Percentiles rank a stretch among this genome's conserved stretches.
Evolutionary conservation across 2,797 vertebrate genomes (phyloP).

Genomic region (Pangasius djambal): DNA sequence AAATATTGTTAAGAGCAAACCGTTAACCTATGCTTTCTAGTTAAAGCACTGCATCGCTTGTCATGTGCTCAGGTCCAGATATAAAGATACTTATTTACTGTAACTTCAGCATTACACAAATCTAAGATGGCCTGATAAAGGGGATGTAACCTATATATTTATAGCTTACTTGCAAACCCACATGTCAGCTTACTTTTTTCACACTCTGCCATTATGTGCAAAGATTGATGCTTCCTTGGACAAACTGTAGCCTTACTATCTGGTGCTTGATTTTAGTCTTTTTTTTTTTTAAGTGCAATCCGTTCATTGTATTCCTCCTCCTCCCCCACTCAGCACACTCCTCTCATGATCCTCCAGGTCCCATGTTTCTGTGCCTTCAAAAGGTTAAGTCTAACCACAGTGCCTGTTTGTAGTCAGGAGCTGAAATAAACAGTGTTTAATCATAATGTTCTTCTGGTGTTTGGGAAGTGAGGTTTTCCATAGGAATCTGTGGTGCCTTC

Average conservation of each 20-base stretch:
- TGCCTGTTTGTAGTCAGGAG: background rate
- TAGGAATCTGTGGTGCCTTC: background rate
- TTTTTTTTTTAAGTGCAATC: conserved; percentile 55
- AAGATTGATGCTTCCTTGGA: background rate
- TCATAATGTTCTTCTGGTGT: background rate
- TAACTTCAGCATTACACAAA: conserved; percentile 18
- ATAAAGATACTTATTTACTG: background rate
- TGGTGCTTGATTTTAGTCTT: background rate
- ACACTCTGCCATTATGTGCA: background rate
- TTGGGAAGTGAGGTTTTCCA: background rate
- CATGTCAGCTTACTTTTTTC: background rate
- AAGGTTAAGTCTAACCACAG: conserved; percentile 30
- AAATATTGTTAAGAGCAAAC: background rate
- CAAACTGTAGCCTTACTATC: background rate
- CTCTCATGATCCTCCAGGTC: conserved; percentile 62
- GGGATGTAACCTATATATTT: background rate
- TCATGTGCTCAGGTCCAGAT: conserved; percentile 2
- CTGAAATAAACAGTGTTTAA: background rate
- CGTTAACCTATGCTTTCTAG: background rate
- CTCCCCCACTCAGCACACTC: conserved; percentile 56
- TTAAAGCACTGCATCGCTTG: background rate
- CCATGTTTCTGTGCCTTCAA: conserved; percentile 62
- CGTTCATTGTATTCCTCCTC: conserved; percentile 62
- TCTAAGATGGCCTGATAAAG: conserved; percentile 10
- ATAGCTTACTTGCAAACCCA: background rate